A percentile compares a stretch with the other conserved stretches of the same genome.
Evolutionary conservation across 2,797 vertebrate species (phyloP).

Genomic region (Etheostoma nigrum): DNA sequence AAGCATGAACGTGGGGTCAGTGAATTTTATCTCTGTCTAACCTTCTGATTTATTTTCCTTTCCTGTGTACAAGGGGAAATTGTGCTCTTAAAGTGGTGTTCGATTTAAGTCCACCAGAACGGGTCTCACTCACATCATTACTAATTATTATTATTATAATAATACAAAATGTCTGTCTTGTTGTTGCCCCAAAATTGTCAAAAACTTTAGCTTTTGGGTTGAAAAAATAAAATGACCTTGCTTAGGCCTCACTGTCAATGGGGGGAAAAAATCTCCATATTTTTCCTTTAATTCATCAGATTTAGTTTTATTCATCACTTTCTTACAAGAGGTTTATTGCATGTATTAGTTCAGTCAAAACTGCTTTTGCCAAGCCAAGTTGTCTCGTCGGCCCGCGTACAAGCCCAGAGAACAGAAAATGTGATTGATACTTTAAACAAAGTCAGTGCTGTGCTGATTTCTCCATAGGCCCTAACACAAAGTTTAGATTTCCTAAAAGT

Average conservation of each 20-base stretch:
- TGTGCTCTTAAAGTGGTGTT: neutral
- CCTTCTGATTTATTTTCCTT: neutral
- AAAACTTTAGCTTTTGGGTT: neutral
- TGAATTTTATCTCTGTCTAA: neutral
- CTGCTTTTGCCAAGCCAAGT: conserved; percentile 3
- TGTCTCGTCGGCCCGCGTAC: conserved; percentile 12
- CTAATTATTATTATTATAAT: neutral
- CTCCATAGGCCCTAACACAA: conserved; percentile 30
- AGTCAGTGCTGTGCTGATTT: conserved; percentile 10
- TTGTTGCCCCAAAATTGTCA: neutral
- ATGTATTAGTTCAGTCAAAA: conserved; percentile 16
- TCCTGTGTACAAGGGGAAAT: neutral
- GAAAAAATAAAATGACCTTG: conserved; percentile 13
- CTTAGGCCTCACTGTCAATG: conserved; percentile 4
- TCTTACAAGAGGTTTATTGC: neutral
- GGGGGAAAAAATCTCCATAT: neutral
- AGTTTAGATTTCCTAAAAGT: neutral
- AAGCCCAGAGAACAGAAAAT: conserved; percentile 14
- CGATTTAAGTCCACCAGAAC: neutral
- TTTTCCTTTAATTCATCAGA: neutral
- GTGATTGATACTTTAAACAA: conserved; percentile 26
- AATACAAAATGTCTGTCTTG: neutral
- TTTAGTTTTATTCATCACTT: neutral
- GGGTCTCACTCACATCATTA: neutral
- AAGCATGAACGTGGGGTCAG: neutral